Conservation (phyloP, 2,113 vertebrate genomes). For the Acanthisitta chloris region DNA sequence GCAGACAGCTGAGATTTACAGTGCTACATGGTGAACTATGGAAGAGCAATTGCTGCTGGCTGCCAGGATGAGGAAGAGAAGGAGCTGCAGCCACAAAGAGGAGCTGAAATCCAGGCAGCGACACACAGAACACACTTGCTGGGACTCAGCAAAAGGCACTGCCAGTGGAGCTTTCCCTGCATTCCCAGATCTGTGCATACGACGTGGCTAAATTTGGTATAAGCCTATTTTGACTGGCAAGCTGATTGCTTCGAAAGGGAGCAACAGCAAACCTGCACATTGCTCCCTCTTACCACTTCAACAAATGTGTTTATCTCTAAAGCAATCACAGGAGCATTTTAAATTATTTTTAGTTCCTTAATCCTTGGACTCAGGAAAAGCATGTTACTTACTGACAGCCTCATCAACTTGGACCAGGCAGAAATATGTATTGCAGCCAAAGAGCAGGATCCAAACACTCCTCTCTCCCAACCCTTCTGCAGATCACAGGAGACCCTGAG, state of each 20-base stretch:
- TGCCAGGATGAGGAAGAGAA: not conserved
- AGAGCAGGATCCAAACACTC: not conserved
- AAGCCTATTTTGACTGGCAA: not conserved
- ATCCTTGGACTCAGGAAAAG: not conserved
- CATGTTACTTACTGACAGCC: not conserved
- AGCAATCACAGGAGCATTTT: not conserved
- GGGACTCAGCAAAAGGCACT: not conserved
- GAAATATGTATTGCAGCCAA: not conserved
- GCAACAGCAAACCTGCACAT: not conserved
- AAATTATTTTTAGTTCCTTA: conserved; percentile 4
- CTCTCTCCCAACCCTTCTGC: not conserved
- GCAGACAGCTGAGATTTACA: not conserved
- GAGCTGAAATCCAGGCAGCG: not conserved
- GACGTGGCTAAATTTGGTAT: not conserved
- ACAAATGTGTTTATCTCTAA: not conserved
- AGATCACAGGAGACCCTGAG: not conserved
- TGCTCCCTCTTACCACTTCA: not conserved
- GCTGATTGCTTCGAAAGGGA: not conserved
- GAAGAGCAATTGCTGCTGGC: not conserved
- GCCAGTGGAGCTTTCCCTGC: not conserved
- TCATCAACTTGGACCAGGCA: not conserved
- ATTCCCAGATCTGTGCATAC: accelerated
- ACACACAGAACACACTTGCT: not conserved
- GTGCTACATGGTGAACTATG: not conserved
- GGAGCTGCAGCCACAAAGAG: not conserved